A percentile compares a stretch with the other conserved stretches of the same genome.
Conservation (phyloP, 2,113 vertebrate species). For the Strix aluco region DNA sequence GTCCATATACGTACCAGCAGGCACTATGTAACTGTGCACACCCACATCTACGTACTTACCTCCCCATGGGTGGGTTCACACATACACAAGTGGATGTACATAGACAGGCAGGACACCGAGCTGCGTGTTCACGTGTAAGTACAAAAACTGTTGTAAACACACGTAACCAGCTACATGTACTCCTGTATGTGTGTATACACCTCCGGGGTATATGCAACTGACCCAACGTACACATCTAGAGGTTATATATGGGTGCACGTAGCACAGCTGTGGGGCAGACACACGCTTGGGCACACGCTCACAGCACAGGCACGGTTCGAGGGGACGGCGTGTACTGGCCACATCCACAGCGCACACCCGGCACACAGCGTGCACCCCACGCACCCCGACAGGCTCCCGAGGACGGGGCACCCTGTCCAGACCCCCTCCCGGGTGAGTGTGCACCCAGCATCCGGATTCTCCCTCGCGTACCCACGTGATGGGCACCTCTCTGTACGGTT, state of each 20-base stretch:
- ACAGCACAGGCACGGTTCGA: not conserved
- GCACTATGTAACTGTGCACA: rapidly evolving
- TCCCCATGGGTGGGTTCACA: rapidly evolving
- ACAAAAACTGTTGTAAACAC: rapidly evolving
- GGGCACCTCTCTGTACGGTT: rapidly evolving
- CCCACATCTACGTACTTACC: rapidly evolving
- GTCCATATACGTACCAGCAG: rapidly evolving
- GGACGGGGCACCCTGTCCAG: not conserved
- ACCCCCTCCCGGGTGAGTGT: not conserved
- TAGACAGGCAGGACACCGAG: no score
- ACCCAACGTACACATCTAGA: rapidly evolving
- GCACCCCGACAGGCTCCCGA: rapidly evolving
- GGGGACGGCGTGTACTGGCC: no score
- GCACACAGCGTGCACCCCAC: rapidly evolving
- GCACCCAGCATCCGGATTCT: not conserved
- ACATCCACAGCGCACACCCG: rapidly evolving
- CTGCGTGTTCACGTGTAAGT: rapidly evolving
- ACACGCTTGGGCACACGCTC: rapidly evolving
- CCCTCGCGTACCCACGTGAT: rapidly evolving
- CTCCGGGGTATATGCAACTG: rapidly evolving
- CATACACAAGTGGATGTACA: not conserved
- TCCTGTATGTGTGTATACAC: rapidly evolving
- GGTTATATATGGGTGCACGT: not conserved
- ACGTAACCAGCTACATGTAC: rapidly evolving
- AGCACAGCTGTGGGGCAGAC: no score